Evolutionary conservation across 2,797 vertebrate genomes (phyloP), one percentile per base, ranked within the genome.

Genomic region (Pogonophryne albipinna): DNA sequence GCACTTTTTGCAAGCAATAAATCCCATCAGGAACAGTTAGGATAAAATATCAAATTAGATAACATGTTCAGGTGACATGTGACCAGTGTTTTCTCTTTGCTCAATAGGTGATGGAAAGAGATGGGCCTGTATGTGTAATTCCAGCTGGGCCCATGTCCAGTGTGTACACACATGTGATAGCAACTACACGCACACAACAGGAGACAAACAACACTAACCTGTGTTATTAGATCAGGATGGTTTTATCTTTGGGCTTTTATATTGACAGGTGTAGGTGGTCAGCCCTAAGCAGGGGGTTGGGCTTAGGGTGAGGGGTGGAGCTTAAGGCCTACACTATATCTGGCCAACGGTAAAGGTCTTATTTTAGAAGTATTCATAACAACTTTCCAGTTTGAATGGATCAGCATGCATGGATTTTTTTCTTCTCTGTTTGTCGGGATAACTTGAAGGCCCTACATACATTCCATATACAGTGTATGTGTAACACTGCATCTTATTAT

Each of bases 51-150:
- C 74, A 88, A 78, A 89, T 90, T 76, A 71, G 75, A 42, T 73
- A 72, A 89, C 88, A 85, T 87, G 79, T 76, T 84, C 62, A 90
- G 85, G 85, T 86, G 85, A 87, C 90, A 91, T 83, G 89, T 89
- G 84, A 89, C 85, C 64, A 74, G 70, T 86, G 83, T 89, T 92
- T 88, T 88, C 81, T 90, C 70, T 92, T 74, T 70, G 77, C 57
- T 90, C 76, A 85, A 63, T 83, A 52, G 76, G 45, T 87, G 82
- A 76, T 81, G 82, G 71, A 59, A 75, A 76, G 74, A 79, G 74
- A 68, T 72, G 77, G 88, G 88, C 82, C 86, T 83, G 76, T 70
- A 60, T 82, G 79, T 46, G 72, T 82, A 90, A 89, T 71, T 87
- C 78, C 71, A 85, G 76, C 66, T 80, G 76, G 66, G 74, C 75